Base-by-base conservation (phyloP, 2,888 invertebrate species). In the Napeogenes sylphis region DNA sequence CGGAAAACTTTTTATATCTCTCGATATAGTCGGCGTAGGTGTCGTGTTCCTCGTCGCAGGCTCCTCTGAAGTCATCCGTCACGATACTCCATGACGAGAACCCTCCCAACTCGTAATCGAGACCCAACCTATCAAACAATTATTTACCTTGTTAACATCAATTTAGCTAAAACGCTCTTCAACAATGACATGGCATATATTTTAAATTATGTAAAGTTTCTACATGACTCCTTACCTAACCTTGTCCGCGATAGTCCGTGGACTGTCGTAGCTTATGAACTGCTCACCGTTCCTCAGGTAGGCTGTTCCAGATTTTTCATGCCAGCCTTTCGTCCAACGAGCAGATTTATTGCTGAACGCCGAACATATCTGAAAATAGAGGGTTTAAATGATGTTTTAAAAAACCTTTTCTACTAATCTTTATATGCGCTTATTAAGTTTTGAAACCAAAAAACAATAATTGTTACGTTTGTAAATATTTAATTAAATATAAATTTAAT, bases 61-160 rank as follows among this genome's bases (percentile, higher is more conserved):
- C 91, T 0, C 96, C 96, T 32, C 88, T 90, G 80, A 97, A 97
- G 83, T 97, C 97, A 69, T 97, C 97, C 0, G 96, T 97, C 79
- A 97, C 97, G 42, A 97, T 93, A 45, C 96, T 95, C 97, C 97
- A 97, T 6, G 96, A 93, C 95, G 97, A 96, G 0, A 94, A 92
- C 3, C 97, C 97, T 0, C 93, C 95, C 1, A 97, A 82, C 2
- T 91, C 90, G 70, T 93, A 91, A 65, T 92, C 90, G 77, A 94
- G 90, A 0, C 93, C 93, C 75, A 92, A 92, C 76, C 92, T 92
- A 58, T 6, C 21, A 21, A 64, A 64, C 13, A 32, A 4, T 13
- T 13, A 47, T 5, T 21, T n/a, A 14, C 5, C n/a, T 47, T 14
- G 4, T 4, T 47, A 1, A 3, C 4, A 47, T n/a, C 8, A 14